phyloP scores from a whole-genome alignment of 35 echinoderm and acorn worm species.

The Stichopus chloronotus region DNA sequence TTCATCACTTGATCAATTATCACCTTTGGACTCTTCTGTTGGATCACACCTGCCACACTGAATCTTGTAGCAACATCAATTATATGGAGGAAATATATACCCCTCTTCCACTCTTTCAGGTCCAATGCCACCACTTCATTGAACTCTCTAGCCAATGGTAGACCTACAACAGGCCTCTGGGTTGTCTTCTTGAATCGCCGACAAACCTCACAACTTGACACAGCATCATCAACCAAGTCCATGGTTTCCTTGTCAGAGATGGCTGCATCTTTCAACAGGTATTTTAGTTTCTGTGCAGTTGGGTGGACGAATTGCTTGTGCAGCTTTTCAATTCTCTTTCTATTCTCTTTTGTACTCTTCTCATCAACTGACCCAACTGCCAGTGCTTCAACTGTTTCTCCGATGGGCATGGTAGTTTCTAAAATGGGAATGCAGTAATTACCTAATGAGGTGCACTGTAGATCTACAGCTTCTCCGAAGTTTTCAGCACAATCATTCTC shows the following conservation, averaged over 20 bases:
- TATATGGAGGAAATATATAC: conserved; percentile 46
- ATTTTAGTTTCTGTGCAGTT: no score
- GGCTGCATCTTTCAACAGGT: no score
- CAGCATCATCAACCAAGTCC: not conserved
- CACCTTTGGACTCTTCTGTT: conserved; percentile 5
- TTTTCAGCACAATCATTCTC: conserved; percentile 8
- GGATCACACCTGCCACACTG: conserved; percentile 28
- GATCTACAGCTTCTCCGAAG: not conserved
- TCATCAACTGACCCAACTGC: not conserved
- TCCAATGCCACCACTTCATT: conserved; percentile 25
- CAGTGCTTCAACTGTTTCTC: not conserved
- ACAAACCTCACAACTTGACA: conserved; percentile 32
- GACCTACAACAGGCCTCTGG: conserved; percentile 31
- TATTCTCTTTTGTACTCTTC: not conserved
- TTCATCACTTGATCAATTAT: conserved; percentile 38
- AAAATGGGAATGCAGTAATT: conserved; percentile 34
- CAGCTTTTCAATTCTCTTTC: conserved; percentile 30
- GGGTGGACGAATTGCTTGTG: conserved; percentile 46
- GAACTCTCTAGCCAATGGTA: conserved; percentile 33
- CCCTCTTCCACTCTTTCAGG: not conserved
- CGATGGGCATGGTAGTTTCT: not conserved
- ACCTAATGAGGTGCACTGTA: conserved; percentile 24
- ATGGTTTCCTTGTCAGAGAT: conserved; percentile 12
- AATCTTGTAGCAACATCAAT: conserved; percentile 39
- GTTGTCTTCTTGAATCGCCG: conserved; percentile 21